phyloP scores from a whole-genome alignment of 2,888 invertebrate species.

The Himalopsyche tibetana region DNA sequence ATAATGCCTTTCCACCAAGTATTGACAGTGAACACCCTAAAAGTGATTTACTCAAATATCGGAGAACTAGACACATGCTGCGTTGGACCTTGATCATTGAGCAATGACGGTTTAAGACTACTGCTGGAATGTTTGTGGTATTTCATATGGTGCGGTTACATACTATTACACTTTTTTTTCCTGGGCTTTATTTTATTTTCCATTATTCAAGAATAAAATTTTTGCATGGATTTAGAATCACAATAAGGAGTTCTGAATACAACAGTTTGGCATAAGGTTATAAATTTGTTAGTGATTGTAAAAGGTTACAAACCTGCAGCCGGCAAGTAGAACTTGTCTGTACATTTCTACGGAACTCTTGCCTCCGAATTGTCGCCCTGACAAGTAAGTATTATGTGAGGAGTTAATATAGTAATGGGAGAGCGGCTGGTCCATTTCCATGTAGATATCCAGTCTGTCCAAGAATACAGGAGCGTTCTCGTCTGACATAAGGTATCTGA shows the following conservation, averaged over 20 bases:
- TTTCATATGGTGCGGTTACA: no score
- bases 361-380: slow-evolving; percentile 97
- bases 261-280: not conserved
- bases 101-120: no score
- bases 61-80: no score
- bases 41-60: no score
- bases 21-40: no score
- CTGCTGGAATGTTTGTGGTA: no score
- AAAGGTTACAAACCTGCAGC: slow-evolving; percentile 86
- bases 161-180: no score
- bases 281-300: not conserved
- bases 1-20: no score
- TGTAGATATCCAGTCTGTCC: slow-evolving; percentile 96
- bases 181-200: no score
- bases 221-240: not conserved
- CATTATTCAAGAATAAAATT: no score
- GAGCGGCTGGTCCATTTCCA: slow-evolving; percentile 99
- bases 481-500: slow-evolving; percentile 99
- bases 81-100: no score
- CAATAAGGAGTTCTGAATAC: not conserved
- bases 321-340: slow-evolving; percentile 95
- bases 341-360: slow-evolving; percentile 99
- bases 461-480: slow-evolving; percentile 99
- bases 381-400: slow-evolving; percentile 96
- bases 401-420: slow-evolving; percentile 99